Conservation (phyloP, 2,888 invertebrate species). For the Drosophila emarginata region DNA sequence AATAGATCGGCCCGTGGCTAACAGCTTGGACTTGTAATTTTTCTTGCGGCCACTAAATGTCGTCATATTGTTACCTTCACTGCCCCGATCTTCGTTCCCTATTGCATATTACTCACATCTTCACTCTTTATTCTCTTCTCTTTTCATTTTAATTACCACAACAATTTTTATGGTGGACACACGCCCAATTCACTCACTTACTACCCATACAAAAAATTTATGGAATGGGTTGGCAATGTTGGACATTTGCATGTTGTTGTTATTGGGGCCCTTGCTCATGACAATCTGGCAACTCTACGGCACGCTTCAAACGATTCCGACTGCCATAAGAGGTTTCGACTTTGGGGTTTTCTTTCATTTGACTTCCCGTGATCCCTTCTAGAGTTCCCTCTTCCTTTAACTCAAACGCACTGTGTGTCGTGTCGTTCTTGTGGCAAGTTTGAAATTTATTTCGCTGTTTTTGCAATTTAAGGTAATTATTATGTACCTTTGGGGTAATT, state of each 20-base stretch:
- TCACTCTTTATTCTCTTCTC: neutral
- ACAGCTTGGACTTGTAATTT: slow-evolving; percentile 62
- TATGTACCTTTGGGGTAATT: slow-evolving; percentile 82
- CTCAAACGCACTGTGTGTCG: slow-evolving; percentile 9
- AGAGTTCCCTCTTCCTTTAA: neutral
- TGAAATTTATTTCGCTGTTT: slow-evolving; percentile 81
- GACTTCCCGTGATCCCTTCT: neutral
- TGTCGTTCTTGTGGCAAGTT: slow-evolving; percentile 51
- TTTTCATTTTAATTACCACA: slow-evolving; percentile 59
- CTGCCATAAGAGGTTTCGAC: slow-evolving; percentile 40
- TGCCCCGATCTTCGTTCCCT: neutral
- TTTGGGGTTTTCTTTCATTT: slow-evolving; percentile 1
- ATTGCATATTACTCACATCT: neutral
- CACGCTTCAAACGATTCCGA: slow-evolving; percentile 62
- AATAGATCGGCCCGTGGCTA: slow-evolving; percentile 74
- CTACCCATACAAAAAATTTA: neutral
- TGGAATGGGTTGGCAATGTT: neutral
- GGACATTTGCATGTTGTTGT: slow-evolving; percentile 64
- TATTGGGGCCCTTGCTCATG: neutral
- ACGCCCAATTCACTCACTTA: slow-evolving; percentile 55
- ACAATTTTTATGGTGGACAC: slow-evolving; percentile 76
- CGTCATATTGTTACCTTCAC: slow-evolving; percentile 27
- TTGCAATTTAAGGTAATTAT: slow-evolving; percentile 82
- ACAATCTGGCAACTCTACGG: slow-evolving; percentile 63
- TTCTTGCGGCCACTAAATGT: slow-evolving; percentile 58